Evolutionary conservation across 2,797 vertebrate species (phyloP), one percentile per base, ranked within the genome.

Genomic region (Darevskia mixta): DNA sequence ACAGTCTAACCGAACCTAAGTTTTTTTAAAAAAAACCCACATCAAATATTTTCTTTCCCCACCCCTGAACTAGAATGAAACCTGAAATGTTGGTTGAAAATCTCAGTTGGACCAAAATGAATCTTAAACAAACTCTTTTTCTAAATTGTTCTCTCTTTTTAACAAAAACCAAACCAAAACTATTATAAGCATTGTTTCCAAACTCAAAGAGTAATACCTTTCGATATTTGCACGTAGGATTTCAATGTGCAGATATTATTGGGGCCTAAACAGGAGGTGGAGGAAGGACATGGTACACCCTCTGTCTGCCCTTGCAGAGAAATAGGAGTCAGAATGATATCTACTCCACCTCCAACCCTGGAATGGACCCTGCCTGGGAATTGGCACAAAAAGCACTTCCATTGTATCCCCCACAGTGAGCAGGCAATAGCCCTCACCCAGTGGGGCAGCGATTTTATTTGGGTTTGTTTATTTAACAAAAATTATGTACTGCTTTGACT

Each of bases 1-100:
- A 83, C 0, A 0, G 66, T 90, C 88, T 92, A 87, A 82, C 90
- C 79, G 66, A 77, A 27, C 71, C 66, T 0, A 3, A 88, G 89
- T 91, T 94, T 13, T 15, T n/a, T 35, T 73, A 3, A 41, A 4
- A 29, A 43, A 29, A 8, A 58, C 29, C 49, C 55, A 38, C 29
- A 78, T 72, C 43, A 83, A 49, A 83, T 87, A 91, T 93, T 93
- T 82, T 0, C 76, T 79, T 88, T 43, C 38, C 67, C 49, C 18
- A 29, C 55, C 73, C n/a, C 20, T 41, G n/a, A 73, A 75, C 10
- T 72, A 38, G 29, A 87, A 81, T 66, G 69, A n/a, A 82, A 77
- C 8, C 13, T 77, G 17, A 81, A 1, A 8, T 82, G 55, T 32
- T 75, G 11, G 38, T 80, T 76, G 55, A 82, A 75, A 75, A n/a